Evolutionary conservation across 2,797 vertebrate species (phyloP).

Genomic region (Clarias pachynema): DNA sequence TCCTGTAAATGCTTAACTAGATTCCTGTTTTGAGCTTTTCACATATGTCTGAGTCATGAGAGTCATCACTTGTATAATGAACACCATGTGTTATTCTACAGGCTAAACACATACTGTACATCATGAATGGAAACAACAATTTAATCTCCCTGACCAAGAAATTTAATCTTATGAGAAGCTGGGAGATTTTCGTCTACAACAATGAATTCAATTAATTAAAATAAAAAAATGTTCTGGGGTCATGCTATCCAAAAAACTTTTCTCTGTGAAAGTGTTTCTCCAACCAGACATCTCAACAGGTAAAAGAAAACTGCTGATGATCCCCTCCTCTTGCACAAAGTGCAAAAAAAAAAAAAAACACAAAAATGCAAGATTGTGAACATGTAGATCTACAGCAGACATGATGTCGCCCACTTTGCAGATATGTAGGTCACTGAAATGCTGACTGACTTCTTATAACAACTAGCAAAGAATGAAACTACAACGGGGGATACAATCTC

Average conservation of each 20-base stretch:
- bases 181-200: no score
- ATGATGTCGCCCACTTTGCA: conserved; percentile 34
- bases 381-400: conserved; percentile 22
- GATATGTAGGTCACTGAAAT: conserved; percentile 68
- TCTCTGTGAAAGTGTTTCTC: background rate
- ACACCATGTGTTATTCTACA: background rate
- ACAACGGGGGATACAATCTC: conserved; percentile 33
- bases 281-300: background rate
- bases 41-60: background rate
- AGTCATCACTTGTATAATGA: background rate
- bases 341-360: background rate
- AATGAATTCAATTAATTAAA: no score
- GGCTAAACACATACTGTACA: background rate
- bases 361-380: background rate
- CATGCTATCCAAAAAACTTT: background rate
- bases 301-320: background rate
- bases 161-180: background rate
- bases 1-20: background rate
- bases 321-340: background rate
- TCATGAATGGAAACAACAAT: background rate
- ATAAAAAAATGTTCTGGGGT: background rate
- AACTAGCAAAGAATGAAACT: conserved; percentile 27
- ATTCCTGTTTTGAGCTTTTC: background rate
- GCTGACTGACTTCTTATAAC: conserved; percentile 64
- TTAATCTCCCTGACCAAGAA: background rate